A percentile compares a stretch with the other conserved stretches of the same genome.
phyloP scores from a whole-genome alignment of 2,797 vertebrate genomes.

The Craterocephalus amniculus region DNA sequence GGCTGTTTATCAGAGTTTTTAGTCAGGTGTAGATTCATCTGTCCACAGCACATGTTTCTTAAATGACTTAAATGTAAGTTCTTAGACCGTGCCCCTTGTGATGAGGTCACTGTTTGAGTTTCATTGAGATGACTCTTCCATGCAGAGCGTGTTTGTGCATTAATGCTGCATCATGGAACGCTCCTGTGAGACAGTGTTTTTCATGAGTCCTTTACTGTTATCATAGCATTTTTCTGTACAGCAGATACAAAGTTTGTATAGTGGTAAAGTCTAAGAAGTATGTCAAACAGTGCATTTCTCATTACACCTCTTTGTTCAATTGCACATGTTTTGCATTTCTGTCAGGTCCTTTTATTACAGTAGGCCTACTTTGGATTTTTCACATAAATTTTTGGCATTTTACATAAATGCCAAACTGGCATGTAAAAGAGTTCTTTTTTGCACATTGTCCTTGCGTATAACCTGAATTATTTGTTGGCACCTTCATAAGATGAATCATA shows the following conservation, averaged over 20 bases:
- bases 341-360: too few relatives aligned
- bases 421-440: conserved; percentile 17
- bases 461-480: conserved; percentile 28
- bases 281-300: too few relatives aligned
- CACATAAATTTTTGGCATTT: too few relatives aligned
- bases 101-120: neutral
- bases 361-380: too few relatives aligned
- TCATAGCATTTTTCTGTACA: neutral
- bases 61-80: neutral
- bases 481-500: conserved; percentile 42
- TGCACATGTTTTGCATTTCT: too few relatives aligned
- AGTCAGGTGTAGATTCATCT: neutral
- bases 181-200: neutral
- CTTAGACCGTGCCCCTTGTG: neutral
- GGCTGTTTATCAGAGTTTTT: neutral
- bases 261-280: too few relatives aligned
- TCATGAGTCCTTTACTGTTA: neutral
- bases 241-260: neutral
- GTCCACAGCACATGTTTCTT: neutral
- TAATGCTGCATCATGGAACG: neutral
- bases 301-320: too few relatives aligned
- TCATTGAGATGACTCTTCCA: neutral
- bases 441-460: conserved; percentile 16
- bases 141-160: neutral
- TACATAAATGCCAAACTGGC: too few relatives aligned